Base-by-base conservation (phyloP, 1,140 invertebrate genomes). In the Ruditapes philippinarum region DNA sequence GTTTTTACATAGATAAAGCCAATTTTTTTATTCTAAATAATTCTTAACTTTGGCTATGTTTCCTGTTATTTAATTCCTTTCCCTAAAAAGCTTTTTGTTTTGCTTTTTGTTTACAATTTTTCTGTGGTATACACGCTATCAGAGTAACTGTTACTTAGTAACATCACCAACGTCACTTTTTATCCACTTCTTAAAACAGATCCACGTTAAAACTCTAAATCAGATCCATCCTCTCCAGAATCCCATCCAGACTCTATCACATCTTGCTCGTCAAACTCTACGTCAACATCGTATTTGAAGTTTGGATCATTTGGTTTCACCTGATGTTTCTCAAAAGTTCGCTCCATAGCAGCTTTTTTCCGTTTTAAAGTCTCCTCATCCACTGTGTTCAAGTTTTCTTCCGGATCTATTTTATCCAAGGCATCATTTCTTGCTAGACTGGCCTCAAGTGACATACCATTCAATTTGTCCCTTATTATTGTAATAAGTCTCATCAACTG, bases 381-480 rank as follows among this genome's bases (percentile, higher is more conserved):
- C 0, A 96, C 90, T 90, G 95, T 95, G 87, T 96, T 96, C n/a
- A 96, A 90, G 91, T 96, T 96, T 91, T 96, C 95, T 2, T 96
- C 93, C 3, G 96, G 95, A 91, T 96, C 94, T 25, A 96, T 93
- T 19, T 86, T 89, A 79, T 93, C 91, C 36, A 94, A 79, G 14
- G 86, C 88, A 82, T 94, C 90, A 49, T 88, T 96, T 91, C 93
- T 92, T 17, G 94, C 94, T 73, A 96, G 83, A 68, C 94, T 94
- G 54, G 95, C 96, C 78, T 96, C 95, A 40, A 96, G 54, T 38
- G 92, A 92, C 68, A 94, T 91, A 25, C 94, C 95, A 57, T 92
- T 92, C 25, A 95, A 70, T 38, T 92, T 94, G 76, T 95, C 95
- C 73, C 95, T 91, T 4, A 95, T 82, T 31, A 95, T 94, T 22